Evolutionary conservation across 2,113 vertebrate genomes (phyloP).

Genomic region (Semnornis frantzii): DNA sequence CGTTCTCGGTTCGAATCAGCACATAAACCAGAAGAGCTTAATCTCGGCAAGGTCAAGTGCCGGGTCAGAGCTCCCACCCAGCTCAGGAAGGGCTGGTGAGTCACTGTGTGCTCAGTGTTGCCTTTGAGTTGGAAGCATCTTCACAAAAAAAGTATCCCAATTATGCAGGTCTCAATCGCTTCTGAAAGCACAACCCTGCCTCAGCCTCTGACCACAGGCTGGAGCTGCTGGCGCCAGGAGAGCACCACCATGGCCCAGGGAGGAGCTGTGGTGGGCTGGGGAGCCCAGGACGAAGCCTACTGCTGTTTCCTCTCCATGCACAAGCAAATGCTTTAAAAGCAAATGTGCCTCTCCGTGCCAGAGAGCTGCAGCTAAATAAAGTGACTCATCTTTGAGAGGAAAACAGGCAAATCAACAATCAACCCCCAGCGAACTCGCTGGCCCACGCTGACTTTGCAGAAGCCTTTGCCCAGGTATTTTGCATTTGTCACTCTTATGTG

Average conservation of each 20-base stretch:
- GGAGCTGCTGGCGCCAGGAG: neutral
- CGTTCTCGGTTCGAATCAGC: neutral
- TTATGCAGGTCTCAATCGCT: rapidly evolving
- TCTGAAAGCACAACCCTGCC: neutral
- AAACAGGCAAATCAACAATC: neutral
- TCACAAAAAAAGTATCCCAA: neutral
- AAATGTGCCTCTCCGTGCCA: rapidly evolving
- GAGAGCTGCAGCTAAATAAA: neutral
- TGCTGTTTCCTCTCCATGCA: neutral
- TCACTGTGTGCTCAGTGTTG: neutral
- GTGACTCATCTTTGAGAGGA: neutral
- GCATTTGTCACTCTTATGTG: neutral
- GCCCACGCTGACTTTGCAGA: rapidly evolving
- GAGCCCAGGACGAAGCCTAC: rapidly evolving
- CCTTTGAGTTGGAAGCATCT: neutral
- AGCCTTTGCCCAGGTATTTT: neutral
- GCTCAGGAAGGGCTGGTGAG: neutral
- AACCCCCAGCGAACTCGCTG: neutral
- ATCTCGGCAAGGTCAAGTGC: neutral
- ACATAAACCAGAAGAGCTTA: neutral
- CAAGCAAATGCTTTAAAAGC: neutral
- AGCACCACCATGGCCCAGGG: rapidly evolving
- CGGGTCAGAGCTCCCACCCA: neutral
- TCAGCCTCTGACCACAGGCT: rapidly evolving
- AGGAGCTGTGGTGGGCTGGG: rapidly evolving